These are phyloP conservation scores for Synodontis membranacea DNA, from an alignment of 2,113 vertebrate genomes.

Conservation along the genomic window DNA sequence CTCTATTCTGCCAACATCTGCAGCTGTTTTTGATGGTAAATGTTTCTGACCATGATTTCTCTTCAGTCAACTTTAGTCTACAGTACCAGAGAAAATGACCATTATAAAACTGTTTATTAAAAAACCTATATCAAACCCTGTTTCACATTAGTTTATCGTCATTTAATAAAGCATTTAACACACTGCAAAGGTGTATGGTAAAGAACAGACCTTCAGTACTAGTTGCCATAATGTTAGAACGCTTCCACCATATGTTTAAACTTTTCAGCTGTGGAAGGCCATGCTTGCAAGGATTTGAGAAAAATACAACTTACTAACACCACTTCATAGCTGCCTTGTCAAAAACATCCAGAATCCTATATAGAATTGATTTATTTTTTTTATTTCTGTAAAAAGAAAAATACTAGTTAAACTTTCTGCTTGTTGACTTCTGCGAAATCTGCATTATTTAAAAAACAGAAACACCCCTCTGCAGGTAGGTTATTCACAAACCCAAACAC, in stretches of 20 bases:
- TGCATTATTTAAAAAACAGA: slow-evolving; percentile 23
- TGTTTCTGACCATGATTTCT: slow-evolving; percentile 1
- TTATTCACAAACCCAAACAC: slow-evolving; percentile 28
- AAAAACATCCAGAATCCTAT: slow-evolving; percentile 17
- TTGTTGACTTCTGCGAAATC: slow-evolving; percentile 8
- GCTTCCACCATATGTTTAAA: not conserved
- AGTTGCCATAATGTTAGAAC: not conserved
- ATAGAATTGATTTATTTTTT: slow-evolving; percentile 2
- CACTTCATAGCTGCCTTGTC: slow-evolving; percentile 40
- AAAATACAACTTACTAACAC: slow-evolving; percentile 30
- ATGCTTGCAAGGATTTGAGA: slow-evolving; percentile 19
- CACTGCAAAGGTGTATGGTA: not conserved
- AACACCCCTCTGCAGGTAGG: slow-evolving; percentile 7
- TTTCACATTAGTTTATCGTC: slow-evolving; percentile 36
- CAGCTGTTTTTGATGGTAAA: slow-evolving; percentile 4
- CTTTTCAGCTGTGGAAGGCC: slow-evolving; percentile 2
- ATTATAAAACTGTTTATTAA: not conserved
- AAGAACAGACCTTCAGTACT: slow-evolving; percentile 23
- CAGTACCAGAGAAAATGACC: slow-evolving; percentile 2
- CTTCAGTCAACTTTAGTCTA: slow-evolving; percentile 18
- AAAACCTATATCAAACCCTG: slow-evolving; percentile 25
- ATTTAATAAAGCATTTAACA: slow-evolving; percentile 20
- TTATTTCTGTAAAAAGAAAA: not conserved
- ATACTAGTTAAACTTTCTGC: not conserved
- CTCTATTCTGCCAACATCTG: slow-evolving; percentile 43